Percentiles rank a stretch among this genome's conserved stretches.
Evolutionary conservation across 2,797 vertebrate genomes (phyloP).

Genomic region (Rhinophrynus dorsalis): DNA sequence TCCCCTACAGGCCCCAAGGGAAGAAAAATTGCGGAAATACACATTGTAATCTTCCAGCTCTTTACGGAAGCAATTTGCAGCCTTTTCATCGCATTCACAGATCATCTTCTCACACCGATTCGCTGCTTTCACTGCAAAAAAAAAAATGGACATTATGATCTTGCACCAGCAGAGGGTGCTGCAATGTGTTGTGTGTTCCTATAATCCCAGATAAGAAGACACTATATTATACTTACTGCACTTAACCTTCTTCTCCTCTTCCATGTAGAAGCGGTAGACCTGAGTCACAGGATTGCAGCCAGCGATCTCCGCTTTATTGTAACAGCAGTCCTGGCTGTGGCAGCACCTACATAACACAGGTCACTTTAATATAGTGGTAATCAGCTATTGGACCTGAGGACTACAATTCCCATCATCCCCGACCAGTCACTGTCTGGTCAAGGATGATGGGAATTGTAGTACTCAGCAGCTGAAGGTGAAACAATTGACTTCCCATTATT

Average conservation of each 20-base stretch:
- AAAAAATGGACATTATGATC: background rate
- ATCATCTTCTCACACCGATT: constrained; percentile 50
- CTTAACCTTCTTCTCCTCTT: constrained; percentile 46
- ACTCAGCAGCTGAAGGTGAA: no score
- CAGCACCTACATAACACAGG: constrained; percentile 42
- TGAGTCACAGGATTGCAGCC: constrained; percentile 42
- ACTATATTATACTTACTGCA: constrained; percentile 47
- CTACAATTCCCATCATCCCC: no score
- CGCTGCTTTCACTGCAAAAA: constrained; percentile 46
- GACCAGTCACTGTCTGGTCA: no score
- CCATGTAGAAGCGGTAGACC: constrained; percentile 38
- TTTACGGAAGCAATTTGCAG: constrained; percentile 50
- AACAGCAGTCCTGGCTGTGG: constrained; percentile 49
- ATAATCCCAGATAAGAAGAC: no score
- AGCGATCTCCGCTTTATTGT: constrained; percentile 47
- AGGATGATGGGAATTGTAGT: no score
- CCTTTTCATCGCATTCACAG: constrained; percentile 51
- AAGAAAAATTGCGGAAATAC: constrained; percentile 38
- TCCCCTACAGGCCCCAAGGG: constrained; percentile 32
- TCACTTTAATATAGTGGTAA: no score
- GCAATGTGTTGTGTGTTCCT: background rate
- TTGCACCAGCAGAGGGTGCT: background rate
- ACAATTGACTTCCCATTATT: no score
- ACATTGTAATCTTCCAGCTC: constrained; percentile 45
- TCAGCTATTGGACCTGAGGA: no score